Conservation (phyloP, 2,797 vertebrate genomes). For the Prunella strophiata region DNA sequence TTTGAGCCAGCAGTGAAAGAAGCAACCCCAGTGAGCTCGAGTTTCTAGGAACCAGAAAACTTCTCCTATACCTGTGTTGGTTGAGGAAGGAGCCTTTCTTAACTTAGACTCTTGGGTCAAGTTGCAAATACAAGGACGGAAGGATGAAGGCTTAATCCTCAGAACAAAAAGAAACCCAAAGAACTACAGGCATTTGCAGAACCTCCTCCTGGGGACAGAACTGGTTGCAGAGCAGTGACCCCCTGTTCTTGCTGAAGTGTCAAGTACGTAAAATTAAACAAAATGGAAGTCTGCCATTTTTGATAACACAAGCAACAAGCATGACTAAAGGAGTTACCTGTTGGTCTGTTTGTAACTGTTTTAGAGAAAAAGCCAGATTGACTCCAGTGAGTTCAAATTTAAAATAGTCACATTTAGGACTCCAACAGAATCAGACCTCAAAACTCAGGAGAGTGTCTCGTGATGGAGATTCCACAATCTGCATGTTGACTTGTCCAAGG, state of each 20-base stretch:
- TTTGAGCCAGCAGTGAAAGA: background rate
- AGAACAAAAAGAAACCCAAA: background rate
- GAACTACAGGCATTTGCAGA: background rate
- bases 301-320: background rate
- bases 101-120: background rate
- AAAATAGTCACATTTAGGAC: background rate
- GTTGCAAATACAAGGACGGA: background rate
- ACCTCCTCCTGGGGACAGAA: background rate
- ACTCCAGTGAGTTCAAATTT: background rate
- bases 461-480: background rate
- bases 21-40: background rate
- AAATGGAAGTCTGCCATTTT: background rate
- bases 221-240: background rate
- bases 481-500: background rate
- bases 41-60: background rate
- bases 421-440: background rate
- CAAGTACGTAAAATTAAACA: background rate
- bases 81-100: background rate
- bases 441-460: background rate
- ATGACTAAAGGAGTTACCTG: background rate
- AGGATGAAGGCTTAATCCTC: background rate
- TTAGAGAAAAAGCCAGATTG: background rate
- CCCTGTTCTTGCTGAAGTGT: background rate
- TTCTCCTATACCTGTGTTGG: background rate
- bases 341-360: background rate